Percentiles rank a stretch among this genome's conserved stretches.
Evolutionary conservation across 1,140 invertebrate species (phyloP).

Genomic region (Wiebesia pumilae): DNA sequence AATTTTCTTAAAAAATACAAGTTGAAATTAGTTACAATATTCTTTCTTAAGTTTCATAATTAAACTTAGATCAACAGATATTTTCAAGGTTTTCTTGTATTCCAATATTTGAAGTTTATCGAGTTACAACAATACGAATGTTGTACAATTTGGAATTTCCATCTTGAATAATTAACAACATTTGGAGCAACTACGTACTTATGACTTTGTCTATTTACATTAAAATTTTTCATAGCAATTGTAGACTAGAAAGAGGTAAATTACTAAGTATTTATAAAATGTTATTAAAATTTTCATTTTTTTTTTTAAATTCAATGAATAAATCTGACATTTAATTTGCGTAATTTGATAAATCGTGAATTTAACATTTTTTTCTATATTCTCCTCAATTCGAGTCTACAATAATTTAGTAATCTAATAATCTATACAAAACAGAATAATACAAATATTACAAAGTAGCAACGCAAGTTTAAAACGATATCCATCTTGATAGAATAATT

Average conservation of each 20-base stretch:
- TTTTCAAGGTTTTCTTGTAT: neutral
- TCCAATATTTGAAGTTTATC: constrained; percentile 1
- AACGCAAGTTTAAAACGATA: constrained; percentile 10
- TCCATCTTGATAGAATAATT: constrained; percentile 11
- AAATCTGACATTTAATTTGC: neutral
- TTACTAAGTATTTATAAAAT: constrained; percentile 42
- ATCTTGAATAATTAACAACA: constrained; percentile 19
- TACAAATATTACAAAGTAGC: neutral
- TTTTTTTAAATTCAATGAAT: neutral
- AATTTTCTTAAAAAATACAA: neutral
- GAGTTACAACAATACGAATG: neutral
- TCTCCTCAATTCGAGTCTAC: constrained; percentile 24
- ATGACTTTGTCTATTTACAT: constrained; percentile 37
- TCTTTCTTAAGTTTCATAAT: neutral
- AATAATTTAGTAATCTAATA: constrained; percentile 42
- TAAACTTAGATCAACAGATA: neutral
- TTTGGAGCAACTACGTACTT: constrained; percentile 15
- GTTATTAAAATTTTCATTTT: neutral
- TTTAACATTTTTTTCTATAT: neutral
- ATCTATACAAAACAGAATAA: constrained; percentile 11
- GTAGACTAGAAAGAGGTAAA: constrained; percentile 50
- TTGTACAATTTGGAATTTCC: neutral
- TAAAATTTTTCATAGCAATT: constrained; percentile 20
- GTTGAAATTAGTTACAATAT: neutral
- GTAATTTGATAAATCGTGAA: neutral